These are phyloP conservation scores for Molanna angustata DNA, from an alignment of 2,888 invertebrate genomes.

Conservation along the genomic window DNA sequence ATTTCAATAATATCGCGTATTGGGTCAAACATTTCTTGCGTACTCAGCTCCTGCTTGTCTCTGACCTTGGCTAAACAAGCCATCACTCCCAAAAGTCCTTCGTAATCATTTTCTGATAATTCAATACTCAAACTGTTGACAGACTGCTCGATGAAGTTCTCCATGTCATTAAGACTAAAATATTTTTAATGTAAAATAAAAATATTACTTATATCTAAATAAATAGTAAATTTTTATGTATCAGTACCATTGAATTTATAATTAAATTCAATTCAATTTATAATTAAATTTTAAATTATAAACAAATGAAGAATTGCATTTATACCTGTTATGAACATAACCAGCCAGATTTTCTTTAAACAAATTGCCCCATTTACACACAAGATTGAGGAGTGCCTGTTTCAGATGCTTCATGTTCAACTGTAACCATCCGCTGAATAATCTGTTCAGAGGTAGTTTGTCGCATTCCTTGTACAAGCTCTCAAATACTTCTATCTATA, in stretches of 20 bases:
- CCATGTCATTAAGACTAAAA: slow-evolving; percentile 69
- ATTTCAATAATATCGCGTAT: slow-evolving; percentile 82
- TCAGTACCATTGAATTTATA: too few species aligned
- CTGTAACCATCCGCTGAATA: slow-evolving; percentile 78
- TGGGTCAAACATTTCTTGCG: slow-evolving; percentile 89
- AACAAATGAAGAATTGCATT: too few species aligned
- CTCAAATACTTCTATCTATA: slow-evolving; percentile 78
- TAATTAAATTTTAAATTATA: too few species aligned
- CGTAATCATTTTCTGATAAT: slow-evolving; percentile 81
- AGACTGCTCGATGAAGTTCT: slow-evolving; percentile 74
- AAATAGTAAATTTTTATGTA: too few species aligned
- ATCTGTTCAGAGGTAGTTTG: slow-evolving; percentile 60
- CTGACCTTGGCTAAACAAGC: slow-evolving; percentile 80
- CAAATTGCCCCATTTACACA: slow-evolving; percentile 85
- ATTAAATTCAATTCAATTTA: too few species aligned
- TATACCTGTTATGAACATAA: slow-evolving; percentile 72
- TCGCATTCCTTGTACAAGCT: slow-evolving; percentile 73
- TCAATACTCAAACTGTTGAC: slow-evolving; percentile 68
- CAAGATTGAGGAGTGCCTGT: slow-evolving; percentile 75
- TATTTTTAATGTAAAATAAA: too few species aligned
- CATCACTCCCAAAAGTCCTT: slow-evolving; percentile 80
- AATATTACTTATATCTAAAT: too few species aligned
- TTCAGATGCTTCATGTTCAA: slow-evolving; percentile 78
- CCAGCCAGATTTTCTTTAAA: slow-evolving; percentile 84
- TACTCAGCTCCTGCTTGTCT: slow-evolving; percentile 59